phyloP scores from a whole-genome alignment of 35 echinoderm and acorn worm genomes.

The Heliocidaris tuberculata region DNA sequence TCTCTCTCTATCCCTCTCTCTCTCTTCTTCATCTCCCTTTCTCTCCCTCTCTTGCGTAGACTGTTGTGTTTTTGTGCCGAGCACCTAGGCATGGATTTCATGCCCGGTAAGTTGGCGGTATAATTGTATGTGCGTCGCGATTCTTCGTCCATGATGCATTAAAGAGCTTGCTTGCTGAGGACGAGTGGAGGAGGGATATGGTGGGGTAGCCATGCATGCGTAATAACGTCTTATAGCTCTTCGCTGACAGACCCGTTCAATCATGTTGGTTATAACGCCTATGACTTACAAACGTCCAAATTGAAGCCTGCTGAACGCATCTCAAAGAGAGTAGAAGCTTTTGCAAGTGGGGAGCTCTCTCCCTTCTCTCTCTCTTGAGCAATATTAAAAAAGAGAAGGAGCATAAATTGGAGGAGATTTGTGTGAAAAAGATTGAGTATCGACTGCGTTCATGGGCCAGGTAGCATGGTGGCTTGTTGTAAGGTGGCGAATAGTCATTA shows the following conservation, averaged over 20 bases:
- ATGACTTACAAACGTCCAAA: background rate
- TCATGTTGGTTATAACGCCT: background rate
- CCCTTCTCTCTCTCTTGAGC: background rate
- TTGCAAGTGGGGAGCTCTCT: background rate
- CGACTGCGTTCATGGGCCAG: background rate
- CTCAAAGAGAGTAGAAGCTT: background rate
- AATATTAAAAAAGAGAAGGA: background rate
- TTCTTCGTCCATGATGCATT: constrained; percentile 11
- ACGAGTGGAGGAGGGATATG: constrained; percentile 13
- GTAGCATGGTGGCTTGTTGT: background rate
- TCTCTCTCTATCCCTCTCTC: background rate
- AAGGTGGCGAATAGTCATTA: background rate
- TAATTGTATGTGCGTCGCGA: constrained; percentile 27
- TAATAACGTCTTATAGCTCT: constrained; percentile 31
- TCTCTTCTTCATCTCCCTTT: background rate
- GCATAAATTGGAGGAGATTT: background rate
- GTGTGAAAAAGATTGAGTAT: background rate
- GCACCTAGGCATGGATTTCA: background rate
- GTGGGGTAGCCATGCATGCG: constrained; percentile 23
- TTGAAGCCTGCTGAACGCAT: background rate
- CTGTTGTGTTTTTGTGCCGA: background rate
- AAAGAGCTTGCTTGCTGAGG: background rate
- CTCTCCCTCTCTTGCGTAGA: background rate
- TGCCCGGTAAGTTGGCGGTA: background rate
- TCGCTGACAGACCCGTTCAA: constrained; percentile 26